Percentiles rank a stretch among this genome's conserved stretches.
Evolutionary conservation across 2,888 invertebrate species (phyloP).

Genomic region (Drosophila subquinaria): DNA sequence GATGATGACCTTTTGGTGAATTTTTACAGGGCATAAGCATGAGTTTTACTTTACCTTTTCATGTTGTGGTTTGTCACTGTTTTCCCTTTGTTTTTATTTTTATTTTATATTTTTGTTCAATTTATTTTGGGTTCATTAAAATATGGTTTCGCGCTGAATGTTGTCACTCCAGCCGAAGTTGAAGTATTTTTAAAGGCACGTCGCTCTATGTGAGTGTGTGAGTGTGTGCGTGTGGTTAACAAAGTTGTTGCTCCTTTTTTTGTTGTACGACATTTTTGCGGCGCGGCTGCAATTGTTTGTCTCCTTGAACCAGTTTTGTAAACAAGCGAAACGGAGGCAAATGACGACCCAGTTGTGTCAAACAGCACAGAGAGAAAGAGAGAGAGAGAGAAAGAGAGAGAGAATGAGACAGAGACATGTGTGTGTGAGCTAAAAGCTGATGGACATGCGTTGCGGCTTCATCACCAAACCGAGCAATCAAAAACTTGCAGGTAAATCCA

Average conservation of each 20-base stretch:
- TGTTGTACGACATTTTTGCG: constrained; percentile 69
- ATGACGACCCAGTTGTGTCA: constrained; percentile 70
- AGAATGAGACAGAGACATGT: constrained; percentile 1
- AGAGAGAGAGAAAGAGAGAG: constrained; percentile 17
- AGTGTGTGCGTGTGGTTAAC: constrained; percentile 40
- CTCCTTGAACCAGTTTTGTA: constrained; percentile 75
- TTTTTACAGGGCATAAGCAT: constrained; percentile 15
- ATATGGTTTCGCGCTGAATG: constrained; percentile 53
- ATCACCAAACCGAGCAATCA: constrained; percentile 43
- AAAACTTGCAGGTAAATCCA: constrained; percentile 50
- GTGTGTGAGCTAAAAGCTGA: constrained; percentile 40
- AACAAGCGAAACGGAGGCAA: constrained; percentile 37
- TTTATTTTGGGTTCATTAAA: constrained; percentile 68
- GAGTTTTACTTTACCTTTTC: constrained; percentile 1
- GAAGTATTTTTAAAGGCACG: constrained; percentile 43
- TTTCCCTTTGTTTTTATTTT: constrained; percentile 12
- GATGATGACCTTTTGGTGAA: too few relatives aligned
- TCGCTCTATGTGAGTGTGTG: constrained; percentile 19
- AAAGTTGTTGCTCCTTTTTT: constrained; percentile 48
- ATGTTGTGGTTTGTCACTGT: not conserved
- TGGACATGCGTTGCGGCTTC: constrained; percentile 60
- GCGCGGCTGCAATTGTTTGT: constrained; percentile 68
- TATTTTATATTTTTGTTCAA: not conserved
- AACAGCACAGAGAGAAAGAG: constrained; percentile 32
- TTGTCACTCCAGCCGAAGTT: constrained; percentile 53